Evolutionary conservation across 2,888 invertebrate genomes (phyloP).

Genomic region (Drosophila mettleri): DNA sequence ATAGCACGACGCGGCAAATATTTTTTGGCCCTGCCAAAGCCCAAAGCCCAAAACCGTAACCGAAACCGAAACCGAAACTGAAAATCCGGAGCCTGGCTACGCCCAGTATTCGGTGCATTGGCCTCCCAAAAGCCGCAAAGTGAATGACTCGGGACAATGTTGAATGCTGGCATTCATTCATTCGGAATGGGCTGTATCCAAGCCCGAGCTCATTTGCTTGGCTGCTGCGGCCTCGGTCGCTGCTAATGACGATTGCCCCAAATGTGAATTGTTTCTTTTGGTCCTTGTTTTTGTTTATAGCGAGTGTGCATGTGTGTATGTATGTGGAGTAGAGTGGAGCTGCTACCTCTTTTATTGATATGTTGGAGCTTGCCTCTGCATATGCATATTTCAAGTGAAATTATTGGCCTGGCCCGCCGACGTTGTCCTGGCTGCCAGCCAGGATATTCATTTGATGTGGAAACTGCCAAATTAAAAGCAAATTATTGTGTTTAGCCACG

Average conservation of each 20-base stretch:
- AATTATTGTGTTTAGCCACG: constrained; percentile 66
- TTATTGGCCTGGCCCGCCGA: constrained; percentile 51
- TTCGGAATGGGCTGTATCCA: constrained; percentile 27
- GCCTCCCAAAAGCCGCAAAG: constrained; percentile 61
- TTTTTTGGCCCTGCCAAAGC: constrained; percentile 55
- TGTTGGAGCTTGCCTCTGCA: constrained; percentile 43
- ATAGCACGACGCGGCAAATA: constrained; percentile 51
- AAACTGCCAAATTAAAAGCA: constrained; percentile 73
- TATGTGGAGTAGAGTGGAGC: constrained; percentile 2
- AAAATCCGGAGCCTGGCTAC: constrained; percentile 9
- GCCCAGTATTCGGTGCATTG: constrained; percentile 7
- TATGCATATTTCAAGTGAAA: constrained; percentile 59
- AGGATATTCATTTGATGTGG: constrained; percentile 53
- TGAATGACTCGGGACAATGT: constrained; percentile 64
- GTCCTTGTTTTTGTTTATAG: constrained; percentile 39
- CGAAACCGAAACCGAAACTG: constrained; percentile 18
- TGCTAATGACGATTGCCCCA: constrained; percentile 75
- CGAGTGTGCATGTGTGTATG: not conserved
- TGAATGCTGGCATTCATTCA: constrained; percentile 52
- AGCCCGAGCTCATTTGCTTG: constrained; percentile 28
- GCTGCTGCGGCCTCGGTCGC: constrained; percentile 60
- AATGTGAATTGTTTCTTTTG: constrained; percentile 42
- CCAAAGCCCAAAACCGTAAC: constrained; percentile 12
- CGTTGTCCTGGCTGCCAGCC: constrained; percentile 31
- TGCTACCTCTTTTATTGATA: constrained; percentile 71